Conservation (phyloP, 2,797 vertebrate genomes). For the Hoplostethus atlanticus region DNA sequence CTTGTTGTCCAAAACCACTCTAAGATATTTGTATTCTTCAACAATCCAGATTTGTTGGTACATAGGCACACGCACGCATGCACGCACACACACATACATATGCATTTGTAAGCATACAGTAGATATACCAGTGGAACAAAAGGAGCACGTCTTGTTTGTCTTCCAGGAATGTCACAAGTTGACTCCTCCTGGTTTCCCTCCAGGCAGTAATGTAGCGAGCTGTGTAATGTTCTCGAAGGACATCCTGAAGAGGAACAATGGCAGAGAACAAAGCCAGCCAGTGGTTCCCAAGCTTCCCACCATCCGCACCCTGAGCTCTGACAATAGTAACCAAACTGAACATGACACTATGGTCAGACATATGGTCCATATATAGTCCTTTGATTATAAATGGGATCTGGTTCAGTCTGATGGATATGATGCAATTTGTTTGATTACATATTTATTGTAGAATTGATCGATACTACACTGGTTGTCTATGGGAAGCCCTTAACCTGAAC, state of each 20-base stretch:
- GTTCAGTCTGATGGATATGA: too few species aligned
- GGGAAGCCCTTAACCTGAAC: too few species aligned
- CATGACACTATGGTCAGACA: slow-evolving; percentile 18
- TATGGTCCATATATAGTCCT: too few species aligned
- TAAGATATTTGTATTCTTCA: too few species aligned
- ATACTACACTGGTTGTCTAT: too few species aligned
- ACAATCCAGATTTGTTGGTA: too few species aligned
- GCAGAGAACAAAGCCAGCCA: slow-evolving; percentile 78
- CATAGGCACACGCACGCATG: neutral
- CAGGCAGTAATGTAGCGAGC: slow-evolving; percentile 43
- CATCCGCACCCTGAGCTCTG: slow-evolving; percentile 45
- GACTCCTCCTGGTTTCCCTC: slow-evolving; percentile 28
- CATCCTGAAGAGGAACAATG: slow-evolving; percentile 84
- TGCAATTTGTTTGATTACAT: too few species aligned
- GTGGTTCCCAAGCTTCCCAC: slow-evolving; percentile 85
- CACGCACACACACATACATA: slow-evolving; percentile 4
- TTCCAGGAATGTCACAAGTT: slow-evolving; percentile 48
- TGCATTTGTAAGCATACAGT: too few species aligned
- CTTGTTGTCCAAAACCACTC: too few species aligned
- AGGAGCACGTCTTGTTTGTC: slow-evolving; percentile 13
- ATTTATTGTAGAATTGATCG: too few species aligned
- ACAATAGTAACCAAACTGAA: slow-evolving; percentile 47
- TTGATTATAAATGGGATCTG: too few species aligned
- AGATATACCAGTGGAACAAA: slow-evolving; percentile 9
- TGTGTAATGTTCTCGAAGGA: slow-evolving; percentile 76